Base-by-base conservation (phyloP, 2,113 vertebrate genomes). In the Falco punctatus region DNA sequence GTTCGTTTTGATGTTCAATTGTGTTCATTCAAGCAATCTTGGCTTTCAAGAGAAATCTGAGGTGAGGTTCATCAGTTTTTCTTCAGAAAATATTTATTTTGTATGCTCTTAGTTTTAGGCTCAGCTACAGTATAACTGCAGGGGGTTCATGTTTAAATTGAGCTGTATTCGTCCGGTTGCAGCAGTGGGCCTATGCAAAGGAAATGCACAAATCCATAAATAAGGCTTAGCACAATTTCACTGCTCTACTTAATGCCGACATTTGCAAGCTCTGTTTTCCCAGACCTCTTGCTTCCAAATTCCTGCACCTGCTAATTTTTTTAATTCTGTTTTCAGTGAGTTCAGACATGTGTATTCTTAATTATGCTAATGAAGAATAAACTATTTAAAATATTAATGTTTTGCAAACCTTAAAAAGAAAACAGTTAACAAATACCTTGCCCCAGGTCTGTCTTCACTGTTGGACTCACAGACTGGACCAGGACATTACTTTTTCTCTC, bases 301-400 rank as follows among this genome's bases (percentile, higher is more conserved):
- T 75, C 87, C 90, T 91, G 89, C 92, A 96, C 92, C 94, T 98
- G 95, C 79, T 98, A 97, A 96, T 96, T 97, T 96, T 72, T 72
- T 94, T 98, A 95, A 97, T 97, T 97, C 96, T 96, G 91, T 97
- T 98, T 97, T 96, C 93, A 97, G 91, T 79, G 96, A 95, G 83
- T 88, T 97, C 92, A 97, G 89, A 74, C 57, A 92, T 90, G 87
- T 94, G 71, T 91, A 89, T 91, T 97, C 86, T 97, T 97, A 97
- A 97, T 97, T 97, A 96, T 92, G 88, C 55, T 98, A 97, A 97
- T 86, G 67, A 88, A 77, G 48, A 94, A 81, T 74, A 96, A 95
- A 93, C 80, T 70, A 85, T 84, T 97, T 94, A 95, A 96, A 97
- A 95, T 78, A 97, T 81, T 90, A 95, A 94, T 65, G 85, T 81